Base-by-base conservation (phyloP, 2,888 invertebrate species). In the Panopea generosa region DNA sequence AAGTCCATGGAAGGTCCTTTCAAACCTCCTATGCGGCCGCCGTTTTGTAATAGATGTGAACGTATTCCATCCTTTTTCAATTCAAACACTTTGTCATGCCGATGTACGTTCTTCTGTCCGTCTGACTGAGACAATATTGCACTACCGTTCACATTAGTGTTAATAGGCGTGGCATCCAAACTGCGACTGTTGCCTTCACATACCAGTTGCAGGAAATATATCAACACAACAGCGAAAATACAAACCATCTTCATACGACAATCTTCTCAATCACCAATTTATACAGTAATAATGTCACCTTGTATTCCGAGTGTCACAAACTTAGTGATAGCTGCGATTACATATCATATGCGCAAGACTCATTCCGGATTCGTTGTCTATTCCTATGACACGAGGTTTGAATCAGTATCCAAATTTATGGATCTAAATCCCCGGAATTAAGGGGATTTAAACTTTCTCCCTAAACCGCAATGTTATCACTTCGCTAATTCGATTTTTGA, bases 1-100 rank as follows among this genome's bases (percentile, higher is more conserved):
- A 88, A 90, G 26, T 77, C 76, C 7, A 84, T 84, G 2, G 89
- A 96, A 95, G 92, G 76, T 52, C 66, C 45, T 11, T 69, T 18
- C 22, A 74, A 60, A 47, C 67, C 66, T 45, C 6, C 16, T 6
- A 67, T 53, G 9, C 65, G 68, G 16, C 69, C 75, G n/a, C 75
- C 75, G 65, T 66, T 65, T 26, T 61, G 52, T 11, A 65, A 14
- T 26, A 75, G 24, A 56, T 75, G 66, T 26, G 49, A 24, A 11
- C 53, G 60, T 0, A 75, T 60, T 11, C 69, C 69, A 9, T 53
- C 20, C n/a, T 57, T 59, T 6, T 56, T 69, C 18, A 75, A 24
- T n/a, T 69, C 66, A 7, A n/a, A 38, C 11, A 33, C 11, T 7
- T 4, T 33, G 6, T 11, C 6, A 7, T 33, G 24, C 45, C 55